Evolutionary conservation across 2,888 invertebrate species (phyloP).

Genomic region (Xestobium rufovillosum): DNA sequence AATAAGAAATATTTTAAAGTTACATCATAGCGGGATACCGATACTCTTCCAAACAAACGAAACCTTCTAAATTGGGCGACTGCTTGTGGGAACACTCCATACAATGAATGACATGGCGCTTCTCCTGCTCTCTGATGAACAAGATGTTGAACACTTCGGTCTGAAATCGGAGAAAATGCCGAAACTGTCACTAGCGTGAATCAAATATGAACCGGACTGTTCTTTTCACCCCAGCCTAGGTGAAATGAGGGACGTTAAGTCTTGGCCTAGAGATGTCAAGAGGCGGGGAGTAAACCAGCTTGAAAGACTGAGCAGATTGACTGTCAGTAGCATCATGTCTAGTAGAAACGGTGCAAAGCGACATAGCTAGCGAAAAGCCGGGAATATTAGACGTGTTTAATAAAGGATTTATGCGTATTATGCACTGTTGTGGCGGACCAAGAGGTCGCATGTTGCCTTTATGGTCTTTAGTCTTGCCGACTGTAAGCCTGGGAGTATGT

Average conservation of each 20-base stretch:
- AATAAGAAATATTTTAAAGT: slow-evolving; percentile 20
- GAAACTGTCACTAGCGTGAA: no score
- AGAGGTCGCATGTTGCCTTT: slow-evolving; percentile 88
- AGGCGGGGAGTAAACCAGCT: no score
- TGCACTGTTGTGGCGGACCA: slow-evolving; percentile 72
- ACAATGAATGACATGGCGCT: slow-evolving; percentile 93
- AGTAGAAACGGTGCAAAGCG: slow-evolving; percentile 94
- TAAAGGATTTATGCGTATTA: slow-evolving; percentile 79
- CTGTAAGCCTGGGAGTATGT: slow-evolving; percentile 72
- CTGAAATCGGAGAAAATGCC: slow-evolving; percentile 42
- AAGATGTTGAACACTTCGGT: slow-evolving; percentile 97
- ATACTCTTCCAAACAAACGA: slow-evolving; percentile 93
- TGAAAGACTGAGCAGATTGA: no score
- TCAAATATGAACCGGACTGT: no score
- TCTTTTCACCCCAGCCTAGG: no score
- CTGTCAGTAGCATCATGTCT: no score
- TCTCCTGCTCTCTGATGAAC: slow-evolving; percentile 93
- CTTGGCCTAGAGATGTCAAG: slow-evolving; percentile 5
- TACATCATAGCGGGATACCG: slow-evolving; percentile 50
- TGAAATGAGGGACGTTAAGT: no score
- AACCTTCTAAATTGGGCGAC: slow-evolving; percentile 74
- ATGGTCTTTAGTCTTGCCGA: slow-evolving; percentile 85
- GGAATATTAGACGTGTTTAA: slow-evolving; percentile 89
- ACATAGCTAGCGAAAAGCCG: slow-evolving; percentile 93
- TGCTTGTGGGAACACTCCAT: slow-evolving; percentile 90